Evolutionary conservation across 1,140 invertebrate genomes (phyloP).

Genomic region (Gryllus bimaculatus): DNA sequence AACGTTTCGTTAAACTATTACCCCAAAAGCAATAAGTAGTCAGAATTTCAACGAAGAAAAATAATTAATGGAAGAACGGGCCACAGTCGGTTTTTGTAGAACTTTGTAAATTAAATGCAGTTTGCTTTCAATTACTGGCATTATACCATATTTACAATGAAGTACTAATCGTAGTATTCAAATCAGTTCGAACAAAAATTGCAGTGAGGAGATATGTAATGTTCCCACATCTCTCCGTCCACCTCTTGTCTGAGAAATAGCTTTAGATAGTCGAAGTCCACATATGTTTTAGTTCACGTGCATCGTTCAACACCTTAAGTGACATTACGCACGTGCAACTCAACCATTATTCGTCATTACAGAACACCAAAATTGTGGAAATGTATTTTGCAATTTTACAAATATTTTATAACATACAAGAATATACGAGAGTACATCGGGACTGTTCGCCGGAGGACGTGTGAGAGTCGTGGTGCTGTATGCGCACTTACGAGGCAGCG

Average conservation of each 20-base stretch:
- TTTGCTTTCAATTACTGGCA: no score
- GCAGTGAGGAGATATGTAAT: background rate
- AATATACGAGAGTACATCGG: background rate
- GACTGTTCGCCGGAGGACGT: background rate
- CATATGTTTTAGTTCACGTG: background rate
- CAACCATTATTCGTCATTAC: background rate
- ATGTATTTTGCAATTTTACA: background rate
- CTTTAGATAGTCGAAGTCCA: background rate
- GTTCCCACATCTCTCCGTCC: slow-evolving; percentile 2
- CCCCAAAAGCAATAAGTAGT: no score
- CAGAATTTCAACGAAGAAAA: no score
- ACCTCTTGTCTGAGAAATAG: background rate
- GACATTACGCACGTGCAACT: background rate
- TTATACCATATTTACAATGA: no score
- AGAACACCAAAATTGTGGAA: background rate
- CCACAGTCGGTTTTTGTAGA: no score
- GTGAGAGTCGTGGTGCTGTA: background rate
- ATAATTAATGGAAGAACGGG: no score
- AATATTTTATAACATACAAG: background rate
- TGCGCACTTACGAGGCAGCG: background rate
- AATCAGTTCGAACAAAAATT: no score
- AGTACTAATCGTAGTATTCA: no score
- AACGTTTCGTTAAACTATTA: no score
- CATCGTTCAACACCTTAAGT: background rate
- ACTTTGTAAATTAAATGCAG: no score